A percentile compares a stretch with the other conserved stretches of the same genome.
Conservation (phyloP, 2,113 vertebrate species). For the Scatophagus argus region DNA sequence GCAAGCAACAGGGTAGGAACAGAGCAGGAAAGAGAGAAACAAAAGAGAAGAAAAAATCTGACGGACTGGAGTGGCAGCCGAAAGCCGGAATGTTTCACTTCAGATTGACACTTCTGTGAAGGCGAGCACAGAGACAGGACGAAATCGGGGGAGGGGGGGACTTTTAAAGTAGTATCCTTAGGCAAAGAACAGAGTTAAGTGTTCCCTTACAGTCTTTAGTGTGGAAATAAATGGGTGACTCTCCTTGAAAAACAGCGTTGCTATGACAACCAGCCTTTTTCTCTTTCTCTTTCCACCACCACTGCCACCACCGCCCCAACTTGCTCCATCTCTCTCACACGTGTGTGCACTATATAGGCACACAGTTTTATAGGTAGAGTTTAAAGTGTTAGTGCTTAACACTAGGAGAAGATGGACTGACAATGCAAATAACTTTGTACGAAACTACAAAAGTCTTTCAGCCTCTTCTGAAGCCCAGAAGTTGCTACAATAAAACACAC, state of each 20-base stretch:
- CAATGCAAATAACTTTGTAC: too few species aligned
- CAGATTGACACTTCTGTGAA: slow-evolving; percentile 68
- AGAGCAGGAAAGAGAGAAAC: not conserved
- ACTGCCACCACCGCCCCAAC: fast-evolving
- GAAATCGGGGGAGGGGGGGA: slow-evolving; percentile 26
- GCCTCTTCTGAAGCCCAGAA: too few species aligned
- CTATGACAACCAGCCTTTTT: slow-evolving; percentile 83
- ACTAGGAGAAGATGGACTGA: too few species aligned
- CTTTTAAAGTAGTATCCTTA: slow-evolving; percentile 80
- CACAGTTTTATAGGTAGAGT: slow-evolving; percentile 4
- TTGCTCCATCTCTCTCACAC: not conserved
- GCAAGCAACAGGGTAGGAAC: not conserved
- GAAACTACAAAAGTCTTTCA: too few species aligned
- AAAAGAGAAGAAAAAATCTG: slow-evolving; percentile 33
- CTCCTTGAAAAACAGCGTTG: slow-evolving; percentile 82
- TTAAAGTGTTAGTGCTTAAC: slow-evolving; percentile 1
- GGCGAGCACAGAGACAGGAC: slow-evolving; percentile 33
- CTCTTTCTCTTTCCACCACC: slow-evolving; percentile 50
- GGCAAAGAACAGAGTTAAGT: slow-evolving; percentile 82
- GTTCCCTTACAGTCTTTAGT: slow-evolving; percentile 79
- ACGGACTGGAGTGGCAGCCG: slow-evolving; percentile 59
- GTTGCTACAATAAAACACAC: too few species aligned
- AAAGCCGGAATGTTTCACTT: slow-evolving; percentile 71
- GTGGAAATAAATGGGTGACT: slow-evolving; percentile 82
- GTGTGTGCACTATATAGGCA: not conserved